These are phyloP conservation scores for Copidosoma floridanum DNA, from an alignment of 1,140 invertebrate species.

Conservation along the genomic window DNA sequence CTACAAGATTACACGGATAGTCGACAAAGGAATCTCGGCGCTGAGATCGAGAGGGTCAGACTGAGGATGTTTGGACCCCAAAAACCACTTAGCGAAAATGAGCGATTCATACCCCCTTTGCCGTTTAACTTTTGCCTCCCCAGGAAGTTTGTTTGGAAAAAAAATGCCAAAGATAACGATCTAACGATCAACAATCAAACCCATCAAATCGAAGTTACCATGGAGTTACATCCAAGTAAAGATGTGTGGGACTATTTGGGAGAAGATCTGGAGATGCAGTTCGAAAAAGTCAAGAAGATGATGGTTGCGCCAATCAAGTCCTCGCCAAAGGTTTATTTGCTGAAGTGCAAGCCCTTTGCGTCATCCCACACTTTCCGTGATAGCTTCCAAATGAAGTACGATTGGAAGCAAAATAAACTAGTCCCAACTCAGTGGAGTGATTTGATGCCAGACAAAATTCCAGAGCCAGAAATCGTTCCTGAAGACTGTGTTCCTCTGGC, in stretches of 20 bases:
- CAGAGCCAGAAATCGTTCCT: background rate
- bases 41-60: slow-evolving; percentile 31
- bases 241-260: slow-evolving; percentile 12
- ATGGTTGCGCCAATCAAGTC: background rate
- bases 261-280: slow-evolving; percentile 14
- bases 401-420: slow-evolving; percentile 14
- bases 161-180: slow-evolving; percentile 2
- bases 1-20: background rate
- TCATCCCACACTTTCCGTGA: slow-evolving; percentile 1
- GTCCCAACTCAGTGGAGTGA: too few relatives aligned
- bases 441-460: background rate
- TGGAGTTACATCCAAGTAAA: background rate
- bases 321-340: background rate
- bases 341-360: slow-evolving; percentile 20
- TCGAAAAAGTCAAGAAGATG: slow-evolving; percentile 22
- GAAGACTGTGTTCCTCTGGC: background rate
- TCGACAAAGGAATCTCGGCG: background rate
- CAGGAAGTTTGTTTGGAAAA: slow-evolving; percentile 1
- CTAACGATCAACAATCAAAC: background rate
- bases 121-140: slow-evolving; percentile 32
- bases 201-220: slow-evolving; percentile 8
- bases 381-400: slow-evolving; percentile 15
- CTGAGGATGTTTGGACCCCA: slow-evolving; percentile 40
- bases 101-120: slow-evolving; percentile 38
- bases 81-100: background rate